phyloP scores from a whole-genome alignment of 2,797 vertebrate genomes.

The Macroramphosus scolopax region DNA sequence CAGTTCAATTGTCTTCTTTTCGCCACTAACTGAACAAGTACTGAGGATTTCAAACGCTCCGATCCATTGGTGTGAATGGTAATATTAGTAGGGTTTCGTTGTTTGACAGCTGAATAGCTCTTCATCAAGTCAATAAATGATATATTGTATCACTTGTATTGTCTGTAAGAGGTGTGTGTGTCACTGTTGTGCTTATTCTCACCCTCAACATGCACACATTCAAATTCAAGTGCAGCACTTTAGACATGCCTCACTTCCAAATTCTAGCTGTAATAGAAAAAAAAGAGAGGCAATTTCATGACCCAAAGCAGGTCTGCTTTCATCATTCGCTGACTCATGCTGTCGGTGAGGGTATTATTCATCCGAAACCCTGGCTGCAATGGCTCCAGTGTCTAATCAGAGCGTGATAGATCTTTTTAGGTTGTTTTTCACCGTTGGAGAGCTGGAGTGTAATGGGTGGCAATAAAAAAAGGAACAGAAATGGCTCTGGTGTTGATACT shows the following conservation, averaged over 20 bases:
- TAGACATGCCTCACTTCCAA: not conserved
- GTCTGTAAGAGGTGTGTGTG: not conserved
- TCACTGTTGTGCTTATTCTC: too few relatives aligned
- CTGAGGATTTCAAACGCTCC: too few relatives aligned
- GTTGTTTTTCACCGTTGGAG: not conserved
- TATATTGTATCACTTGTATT: too few relatives aligned
- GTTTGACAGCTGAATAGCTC: too few relatives aligned
- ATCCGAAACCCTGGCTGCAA: conserved; percentile 1
- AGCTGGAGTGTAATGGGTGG: conserved; percentile 1
- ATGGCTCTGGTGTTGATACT: not conserved
- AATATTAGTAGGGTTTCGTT: too few relatives aligned
- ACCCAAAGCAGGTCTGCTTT: conserved; percentile 8
- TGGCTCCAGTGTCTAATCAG: too few relatives aligned
- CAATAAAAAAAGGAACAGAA: conserved; percentile 1
- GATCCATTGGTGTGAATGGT: too few relatives aligned
- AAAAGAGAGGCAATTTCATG: conserved; percentile 7
- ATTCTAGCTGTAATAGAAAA: not conserved
- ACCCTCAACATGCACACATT: too few relatives aligned
- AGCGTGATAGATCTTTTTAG: conserved; percentile 1
- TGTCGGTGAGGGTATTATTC: conserved; percentile 10
- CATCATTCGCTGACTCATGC: conserved; percentile 6
- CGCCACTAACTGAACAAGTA: too few relatives aligned
- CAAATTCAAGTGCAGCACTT: conserved; percentile 2
- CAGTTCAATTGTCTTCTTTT: too few relatives aligned
- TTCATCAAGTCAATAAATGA: too few relatives aligned